These are phyloP conservation scores for Cyclina sinensis DNA, from an alignment of 1,140 invertebrate species.

Conservation along the genomic window DNA sequence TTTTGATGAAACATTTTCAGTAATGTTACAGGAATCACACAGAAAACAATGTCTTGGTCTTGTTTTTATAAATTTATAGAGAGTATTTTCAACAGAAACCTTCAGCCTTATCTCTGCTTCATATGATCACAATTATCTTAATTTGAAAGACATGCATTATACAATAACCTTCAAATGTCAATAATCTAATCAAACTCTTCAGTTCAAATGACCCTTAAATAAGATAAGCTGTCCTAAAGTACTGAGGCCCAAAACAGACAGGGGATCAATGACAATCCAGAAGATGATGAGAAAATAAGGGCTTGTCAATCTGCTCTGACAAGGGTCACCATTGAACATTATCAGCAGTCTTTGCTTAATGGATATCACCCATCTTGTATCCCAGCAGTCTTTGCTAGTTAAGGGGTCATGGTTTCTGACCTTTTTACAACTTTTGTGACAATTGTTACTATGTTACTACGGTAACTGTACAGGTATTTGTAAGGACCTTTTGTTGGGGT, in stretches of 20 bases:
- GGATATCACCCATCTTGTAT: slow-evolving; percentile 22
- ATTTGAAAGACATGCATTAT: not conserved
- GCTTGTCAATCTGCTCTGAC: slow-evolving; percentile 29
- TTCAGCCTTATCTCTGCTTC: too few species aligned
- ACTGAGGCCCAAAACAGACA: not conserved
- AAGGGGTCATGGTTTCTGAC: not conserved
- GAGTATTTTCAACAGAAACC: too few species aligned
- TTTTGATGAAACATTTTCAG: too few species aligned
- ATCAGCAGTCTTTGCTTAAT: not conserved
- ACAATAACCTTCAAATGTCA: not conserved
- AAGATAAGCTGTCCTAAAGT: not conserved
- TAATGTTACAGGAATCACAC: too few species aligned
- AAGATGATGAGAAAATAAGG: slow-evolving; percentile 38
- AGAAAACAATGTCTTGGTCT: too few species aligned
- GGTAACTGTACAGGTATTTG: slow-evolving; percentile 42
- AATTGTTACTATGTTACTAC: slow-evolving; percentile 19
- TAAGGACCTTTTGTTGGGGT: not conserved
- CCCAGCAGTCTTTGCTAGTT: not conserved
- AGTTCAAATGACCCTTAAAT: slow-evolving; percentile 21
- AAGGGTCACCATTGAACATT: not conserved
- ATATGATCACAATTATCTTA: too few species aligned
- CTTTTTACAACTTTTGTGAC: not conserved
- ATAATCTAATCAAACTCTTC: not conserved
- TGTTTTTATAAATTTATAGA: too few species aligned
- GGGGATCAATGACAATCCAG: slow-evolving; percentile 2